Percentiles rank a stretch among this genome's conserved stretches.
Conservation (phyloP, 2,888 invertebrate species). For the Xestia xanthographa region DNA sequence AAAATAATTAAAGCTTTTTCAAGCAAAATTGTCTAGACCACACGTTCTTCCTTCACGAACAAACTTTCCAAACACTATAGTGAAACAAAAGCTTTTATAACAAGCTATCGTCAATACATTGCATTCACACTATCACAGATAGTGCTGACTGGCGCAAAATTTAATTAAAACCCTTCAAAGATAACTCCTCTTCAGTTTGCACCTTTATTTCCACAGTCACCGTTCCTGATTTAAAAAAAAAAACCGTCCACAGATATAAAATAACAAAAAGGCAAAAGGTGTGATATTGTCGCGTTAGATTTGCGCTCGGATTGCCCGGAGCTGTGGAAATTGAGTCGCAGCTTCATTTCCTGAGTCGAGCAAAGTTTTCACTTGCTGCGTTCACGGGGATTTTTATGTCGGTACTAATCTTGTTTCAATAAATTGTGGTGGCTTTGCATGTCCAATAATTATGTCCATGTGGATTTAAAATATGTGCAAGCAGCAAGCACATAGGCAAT, state of each 20-base stretch:
- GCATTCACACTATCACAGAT: neutral
- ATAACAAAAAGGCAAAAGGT: constrained; percentile 64
- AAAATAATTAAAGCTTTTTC: too few relatives aligned
- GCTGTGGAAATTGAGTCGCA: constrained; percentile 68
- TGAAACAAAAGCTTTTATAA: neutral
- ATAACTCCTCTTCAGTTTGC: constrained; percentile 8
- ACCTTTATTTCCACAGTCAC: neutral
- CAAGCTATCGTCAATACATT: neutral
- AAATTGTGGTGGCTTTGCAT: neutral
- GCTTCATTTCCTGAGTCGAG: constrained; percentile 67
- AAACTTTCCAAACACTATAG: neutral
- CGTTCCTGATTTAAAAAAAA: constrained; percentile 36
- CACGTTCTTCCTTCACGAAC: too few relatives aligned
- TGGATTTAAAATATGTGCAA: neutral
- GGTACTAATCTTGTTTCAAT: constrained; percentile 46
- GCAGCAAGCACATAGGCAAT: neutral
- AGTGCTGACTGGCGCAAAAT: neutral
- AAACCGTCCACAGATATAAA: constrained; percentile 38
- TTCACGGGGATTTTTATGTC: constrained; percentile 44
- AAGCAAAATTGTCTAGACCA: too few relatives aligned
- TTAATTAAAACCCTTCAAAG: constrained; percentile 32
- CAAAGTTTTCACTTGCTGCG: constrained; percentile 56
- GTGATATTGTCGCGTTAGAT: constrained; percentile 69
- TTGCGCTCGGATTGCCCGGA: constrained; percentile 66
- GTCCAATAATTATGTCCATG: neutral